phyloP scores from a whole-genome alignment of 2,113 vertebrate species.

The Etheostoma cragini region DNA sequence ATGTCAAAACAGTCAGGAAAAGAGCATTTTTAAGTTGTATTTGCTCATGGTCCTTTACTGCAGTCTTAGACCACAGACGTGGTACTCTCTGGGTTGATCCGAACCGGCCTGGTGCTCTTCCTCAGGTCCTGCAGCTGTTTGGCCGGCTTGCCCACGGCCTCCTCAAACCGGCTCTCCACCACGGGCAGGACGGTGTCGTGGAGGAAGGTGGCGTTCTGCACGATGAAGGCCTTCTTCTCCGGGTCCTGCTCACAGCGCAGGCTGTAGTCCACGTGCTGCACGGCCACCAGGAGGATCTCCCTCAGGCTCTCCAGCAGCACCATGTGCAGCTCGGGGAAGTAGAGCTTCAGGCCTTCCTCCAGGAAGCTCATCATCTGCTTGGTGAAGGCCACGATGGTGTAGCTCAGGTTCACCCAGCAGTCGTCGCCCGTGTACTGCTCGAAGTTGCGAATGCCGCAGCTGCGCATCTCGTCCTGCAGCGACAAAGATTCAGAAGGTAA shows the following conservation, averaged over 20 bases:
- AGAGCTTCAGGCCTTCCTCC: slow-evolving; percentile 96
- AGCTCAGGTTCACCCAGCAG: slow-evolving; percentile 99
- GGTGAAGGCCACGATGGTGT: slow-evolving; percentile 97
- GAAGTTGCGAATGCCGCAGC: slow-evolving; percentile 89
- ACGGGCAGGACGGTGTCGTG: slow-evolving; percentile 97
- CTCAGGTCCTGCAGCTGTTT: slow-evolving; percentile 96
- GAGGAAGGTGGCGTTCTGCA: slow-evolving; percentile 94
- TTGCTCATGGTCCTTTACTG: background rate
- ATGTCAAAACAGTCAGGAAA: slow-evolving; percentile 6
- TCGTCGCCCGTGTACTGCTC: slow-evolving; percentile 95
- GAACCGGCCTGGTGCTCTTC: slow-evolving; percentile 88
- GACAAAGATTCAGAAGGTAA: background rate
- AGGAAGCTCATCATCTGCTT: slow-evolving; percentile 98
- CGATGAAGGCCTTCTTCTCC: slow-evolving; percentile 94
- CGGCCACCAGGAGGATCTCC: slow-evolving; percentile 95
- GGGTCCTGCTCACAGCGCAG: slow-evolving; percentile 96
- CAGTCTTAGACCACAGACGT: slow-evolving; percentile 89
- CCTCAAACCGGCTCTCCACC: slow-evolving; percentile 95
- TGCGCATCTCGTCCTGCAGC: slow-evolving; percentile 91
- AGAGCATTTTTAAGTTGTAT: background rate
- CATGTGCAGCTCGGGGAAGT: slow-evolving; percentile 97
- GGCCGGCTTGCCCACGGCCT: slow-evolving; percentile 95
- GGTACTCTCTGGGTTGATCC: slow-evolving; percentile 96
- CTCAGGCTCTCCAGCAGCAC: slow-evolving; percentile 95
- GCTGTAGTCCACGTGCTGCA: slow-evolving; percentile 98